A percentile compares a stretch with the other conserved stretches of the same genome.
Conservation (phyloP, 1,140 invertebrate species). For the Scaptodrosophila lebanonensis region DNA sequence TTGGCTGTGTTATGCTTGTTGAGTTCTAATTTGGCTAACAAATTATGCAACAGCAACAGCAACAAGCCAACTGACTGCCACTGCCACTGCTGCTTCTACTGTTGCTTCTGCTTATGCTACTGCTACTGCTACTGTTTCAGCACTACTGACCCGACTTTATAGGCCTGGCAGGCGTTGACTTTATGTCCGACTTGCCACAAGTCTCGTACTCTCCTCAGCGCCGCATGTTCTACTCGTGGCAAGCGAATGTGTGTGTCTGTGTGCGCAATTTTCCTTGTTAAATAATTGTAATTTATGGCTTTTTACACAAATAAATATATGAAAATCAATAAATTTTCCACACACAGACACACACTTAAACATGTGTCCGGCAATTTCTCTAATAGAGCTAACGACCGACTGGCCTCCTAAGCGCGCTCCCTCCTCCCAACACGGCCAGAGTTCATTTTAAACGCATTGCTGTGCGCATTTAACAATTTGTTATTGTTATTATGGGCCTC, state of each 20-base stretch:
- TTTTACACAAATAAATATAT: slow-evolving; percentile 74
- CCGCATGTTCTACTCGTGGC: too few relatives aligned
- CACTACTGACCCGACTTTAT: slow-evolving; percentile 56
- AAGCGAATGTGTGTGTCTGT: background rate
- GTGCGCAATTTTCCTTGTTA: slow-evolving; percentile 36
- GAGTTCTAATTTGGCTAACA: slow-evolving; percentile 72
- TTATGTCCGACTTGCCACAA: slow-evolving; percentile 16
- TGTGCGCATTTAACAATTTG: slow-evolving; percentile 21
- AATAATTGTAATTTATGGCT: slow-evolving; percentile 75
- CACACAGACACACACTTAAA: slow-evolving; percentile 6
- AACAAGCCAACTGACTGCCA: slow-evolving; percentile 28
- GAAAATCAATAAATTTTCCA: slow-evolving; percentile 70
- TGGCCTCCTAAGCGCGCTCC: slow-evolving; percentile 47
- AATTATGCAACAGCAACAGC: slow-evolving; percentile 64
- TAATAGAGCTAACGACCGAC: slow-evolving; percentile 21
- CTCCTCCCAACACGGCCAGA: too few relatives aligned
- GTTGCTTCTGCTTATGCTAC: slow-evolving; percentile 1
- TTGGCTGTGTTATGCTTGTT: slow-evolving; percentile 50
- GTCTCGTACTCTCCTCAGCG: too few relatives aligned
- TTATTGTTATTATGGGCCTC: slow-evolving; percentile 57
- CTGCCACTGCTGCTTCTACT: slow-evolving; percentile 22
- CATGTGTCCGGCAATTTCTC: slow-evolving; percentile 13
- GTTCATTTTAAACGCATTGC: slow-evolving; percentile 50
- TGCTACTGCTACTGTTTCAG: slow-evolving; percentile 13
- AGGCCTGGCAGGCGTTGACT: slow-evolving; percentile 36